Evolutionary conservation across 2,797 vertebrate species (phyloP), one percentile per base, ranked within the genome.

Genomic region (Emydoidea blandingii): DNA sequence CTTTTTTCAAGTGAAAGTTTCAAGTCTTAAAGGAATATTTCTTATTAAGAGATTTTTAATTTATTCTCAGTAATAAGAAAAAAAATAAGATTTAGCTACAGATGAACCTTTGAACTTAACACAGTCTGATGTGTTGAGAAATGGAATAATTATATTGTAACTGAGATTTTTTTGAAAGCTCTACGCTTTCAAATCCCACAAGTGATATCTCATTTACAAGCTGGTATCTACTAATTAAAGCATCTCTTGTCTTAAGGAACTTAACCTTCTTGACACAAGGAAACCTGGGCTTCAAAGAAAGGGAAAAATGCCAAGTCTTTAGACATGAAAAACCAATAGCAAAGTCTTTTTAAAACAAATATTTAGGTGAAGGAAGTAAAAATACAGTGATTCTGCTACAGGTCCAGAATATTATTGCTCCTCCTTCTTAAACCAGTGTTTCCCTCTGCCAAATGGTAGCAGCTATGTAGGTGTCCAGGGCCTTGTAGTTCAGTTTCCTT

Each of bases 51-150:
- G 8, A 50, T 94, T 85, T 91, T 19, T 56, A 21, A 91, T 85
- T 88, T 18, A 1, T 92, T 78, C 83, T 96, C 52, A 92, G 97
- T 95, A 91, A 81, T 95, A 93, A 94, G 81, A 85, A 94, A 97
- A 59, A 94, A 89, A 65, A 82, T 90, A 86, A 34, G 62, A 93
- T 95, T 96, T 93, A 49, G 4, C 44, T 96, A 74, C 81, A 90
- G 90, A 93, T 88, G 52, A 93, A 86, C 74, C 6, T n/a, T 91
- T 34, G 59, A 96, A 82, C 50, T 94, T 95, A 83, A 81, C 79
- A 94, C 49, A 79, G 59, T 91, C 27, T 93, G 83, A 91, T 87
- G 59, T 93, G 87, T 16, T 96, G 83, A 96, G 56, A 88, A 95
- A 83, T 21, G 15, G 59, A 94, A 95, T 93, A 95, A 95, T 95